A percentile compares a stretch with the other conserved stretches of the same genome.
Conservation (phyloP, 2,888 invertebrate genomes). For the Limnephilus marmoratus region DNA sequence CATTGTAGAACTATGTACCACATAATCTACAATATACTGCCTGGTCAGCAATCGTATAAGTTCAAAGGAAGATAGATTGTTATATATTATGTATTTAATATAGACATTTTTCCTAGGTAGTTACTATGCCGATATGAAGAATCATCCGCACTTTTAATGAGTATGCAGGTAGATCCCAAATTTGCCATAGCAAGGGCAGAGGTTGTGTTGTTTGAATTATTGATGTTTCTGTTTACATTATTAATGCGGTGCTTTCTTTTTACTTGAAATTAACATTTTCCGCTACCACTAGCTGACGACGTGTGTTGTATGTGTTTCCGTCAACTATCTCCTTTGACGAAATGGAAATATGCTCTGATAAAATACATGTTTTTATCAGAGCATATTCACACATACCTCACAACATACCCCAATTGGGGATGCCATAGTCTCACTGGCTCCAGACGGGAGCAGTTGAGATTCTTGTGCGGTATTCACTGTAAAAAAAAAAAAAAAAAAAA, state of each 20-base stretch:
- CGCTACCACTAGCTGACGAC: neutral
- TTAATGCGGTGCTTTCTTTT: conserved; percentile 33
- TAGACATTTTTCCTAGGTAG: conserved; percentile 55
- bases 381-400: too few relatives aligned
- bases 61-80: neutral
- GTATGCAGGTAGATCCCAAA: conserved; percentile 33
- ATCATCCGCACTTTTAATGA: conserved; percentile 43
- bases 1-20: neutral
- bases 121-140: conserved; percentile 62
- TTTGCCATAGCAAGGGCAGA: conserved; percentile 7
- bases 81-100: neutral
- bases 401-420: too few relatives aligned
- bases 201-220: conserved; percentile 44
- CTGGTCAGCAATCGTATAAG: neutral
- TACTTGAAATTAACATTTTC: conserved; percentile 36
- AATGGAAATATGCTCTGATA: conserved; percentile 13
- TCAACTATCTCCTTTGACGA: conserved; percentile 3
- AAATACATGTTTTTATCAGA: neutral
- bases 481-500: too few relatives aligned
- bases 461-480: too few relatives aligned
- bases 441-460: too few relatives aligned
- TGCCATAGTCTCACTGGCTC: too few relatives aligned
- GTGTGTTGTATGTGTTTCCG: conserved; percentile 12
- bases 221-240: conserved; percentile 38
- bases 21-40: neutral